Evolutionary conservation across 30 jellyfish, hydroid and myxozoan species (phyloP).

Genomic region (Chrysaora quinquecirrha): DNA sequence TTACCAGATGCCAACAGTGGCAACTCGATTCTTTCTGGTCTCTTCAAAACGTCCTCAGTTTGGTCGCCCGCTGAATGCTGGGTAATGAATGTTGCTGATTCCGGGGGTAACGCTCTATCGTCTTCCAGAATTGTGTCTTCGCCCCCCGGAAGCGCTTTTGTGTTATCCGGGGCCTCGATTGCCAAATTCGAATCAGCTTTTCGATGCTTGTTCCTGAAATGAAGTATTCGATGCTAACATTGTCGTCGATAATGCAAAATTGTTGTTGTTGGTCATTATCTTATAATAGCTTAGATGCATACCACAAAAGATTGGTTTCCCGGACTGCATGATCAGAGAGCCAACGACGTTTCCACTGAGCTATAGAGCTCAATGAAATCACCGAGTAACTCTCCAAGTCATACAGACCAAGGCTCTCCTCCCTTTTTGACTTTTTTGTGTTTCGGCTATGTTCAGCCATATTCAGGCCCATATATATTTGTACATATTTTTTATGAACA

Average conservation of each 20-base stretch:
- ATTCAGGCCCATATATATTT: too few species aligned
- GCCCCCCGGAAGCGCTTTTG: constrained; percentile 16
- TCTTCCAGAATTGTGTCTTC: constrained; percentile 1
- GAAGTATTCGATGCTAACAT: not conserved
- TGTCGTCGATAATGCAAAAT: not conserved
- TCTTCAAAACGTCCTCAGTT: not conserved
- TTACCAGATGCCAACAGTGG: not conserved
- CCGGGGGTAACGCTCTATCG: not conserved
- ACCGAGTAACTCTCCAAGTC: too few species aligned
- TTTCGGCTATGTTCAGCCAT: too few species aligned
- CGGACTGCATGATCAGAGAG: too few species aligned
- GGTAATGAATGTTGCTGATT: constrained; percentile 53
- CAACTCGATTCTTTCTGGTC: not conserved
- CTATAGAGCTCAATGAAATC: too few species aligned
- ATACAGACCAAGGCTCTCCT: too few species aligned
- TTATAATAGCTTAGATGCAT: too few species aligned
- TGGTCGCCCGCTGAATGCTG: constrained; percentile 23
- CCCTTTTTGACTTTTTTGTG: too few species aligned
- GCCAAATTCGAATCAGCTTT: constrained; percentile 10
- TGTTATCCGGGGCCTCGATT: constrained; percentile 19
- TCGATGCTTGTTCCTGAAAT: constrained; percentile 1
- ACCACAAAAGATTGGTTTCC: not conserved
- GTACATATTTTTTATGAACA: too few species aligned
- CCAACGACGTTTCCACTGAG: too few species aligned
- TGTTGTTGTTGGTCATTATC: not conserved